A percentile compares a stretch with the other conserved stretches of the same genome.
Evolutionary conservation across 1,140 invertebrate genomes (phyloP).

Genomic region (Drosophila ogumai): DNA sequence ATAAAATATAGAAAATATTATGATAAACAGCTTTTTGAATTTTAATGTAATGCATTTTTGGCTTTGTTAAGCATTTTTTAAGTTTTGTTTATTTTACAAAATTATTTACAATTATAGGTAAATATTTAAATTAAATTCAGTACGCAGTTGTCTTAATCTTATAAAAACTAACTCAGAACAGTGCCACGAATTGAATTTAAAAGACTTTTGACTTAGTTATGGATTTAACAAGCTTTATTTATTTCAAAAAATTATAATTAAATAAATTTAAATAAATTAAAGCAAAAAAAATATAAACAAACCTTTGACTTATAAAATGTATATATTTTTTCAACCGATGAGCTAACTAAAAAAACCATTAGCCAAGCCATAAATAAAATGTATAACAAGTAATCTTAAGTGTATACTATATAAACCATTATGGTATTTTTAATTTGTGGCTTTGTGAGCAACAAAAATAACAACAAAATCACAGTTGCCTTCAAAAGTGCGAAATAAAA

Average conservation of each 20-base stretch:
- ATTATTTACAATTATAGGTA: no score
- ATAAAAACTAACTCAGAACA: no score
- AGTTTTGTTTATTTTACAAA: no score
- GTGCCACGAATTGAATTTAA: no score
- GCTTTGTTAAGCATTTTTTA: no score
- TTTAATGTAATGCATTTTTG: no score
- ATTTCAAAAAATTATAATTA: background rate
- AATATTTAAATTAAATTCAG: no score
- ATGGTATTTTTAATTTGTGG: constrained; percentile 28
- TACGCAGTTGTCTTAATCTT: no score
- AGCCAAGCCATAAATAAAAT: constrained; percentile 27
- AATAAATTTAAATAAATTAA: background rate
- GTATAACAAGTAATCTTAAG: constrained; percentile 38
- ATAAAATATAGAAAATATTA: no score
- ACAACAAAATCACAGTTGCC: constrained; percentile 30
- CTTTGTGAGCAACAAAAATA: constrained; percentile 8
- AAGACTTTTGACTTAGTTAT: no score
- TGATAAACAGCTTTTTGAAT: no score
- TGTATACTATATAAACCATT: constrained; percentile 6
- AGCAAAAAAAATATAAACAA: background rate
- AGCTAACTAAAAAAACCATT: constrained; percentile 9
- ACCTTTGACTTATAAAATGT: background rate
- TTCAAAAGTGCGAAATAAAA: constrained; percentile 24
- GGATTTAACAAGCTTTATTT: no score
- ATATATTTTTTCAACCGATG: background rate